Percentiles rank a stretch among this genome's conserved stretches.
Conservation (phyloP, 2,888 invertebrate genomes). For the Rhagium mordax region DNA sequence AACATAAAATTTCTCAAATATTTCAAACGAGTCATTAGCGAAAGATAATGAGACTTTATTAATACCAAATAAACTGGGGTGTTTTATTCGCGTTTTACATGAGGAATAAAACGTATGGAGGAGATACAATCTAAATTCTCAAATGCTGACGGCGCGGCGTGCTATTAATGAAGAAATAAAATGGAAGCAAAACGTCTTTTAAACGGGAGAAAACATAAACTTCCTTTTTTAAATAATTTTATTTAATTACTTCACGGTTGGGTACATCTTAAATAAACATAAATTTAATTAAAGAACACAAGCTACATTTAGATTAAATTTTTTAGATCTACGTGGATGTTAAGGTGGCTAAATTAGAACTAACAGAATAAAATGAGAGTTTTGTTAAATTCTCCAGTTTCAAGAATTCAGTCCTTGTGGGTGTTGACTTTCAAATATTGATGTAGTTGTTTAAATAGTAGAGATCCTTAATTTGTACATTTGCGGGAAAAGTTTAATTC, state of each 20-base stretch:
- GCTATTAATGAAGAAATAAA: slow-evolving; percentile 1
- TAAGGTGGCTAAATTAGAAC: neutral
- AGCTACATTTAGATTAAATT: neutral
- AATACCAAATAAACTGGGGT: neutral
- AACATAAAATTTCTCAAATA: neutral
- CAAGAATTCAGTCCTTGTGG: neutral
- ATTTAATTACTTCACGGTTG: slow-evolving; percentile 1
- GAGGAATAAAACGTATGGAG: neutral
- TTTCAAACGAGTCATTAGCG: neutral
- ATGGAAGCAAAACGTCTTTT: neutral
- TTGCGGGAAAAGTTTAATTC: too few relatives aligned
- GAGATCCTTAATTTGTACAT: too few relatives aligned
- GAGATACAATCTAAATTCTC: neutral
- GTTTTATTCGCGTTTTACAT: neutral
- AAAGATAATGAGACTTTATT: slow-evolving; percentile 5
- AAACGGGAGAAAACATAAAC: neutral
- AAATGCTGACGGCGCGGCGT: neutral
- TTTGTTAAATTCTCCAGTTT: neutral
- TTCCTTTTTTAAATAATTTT: slow-evolving; percentile 5
- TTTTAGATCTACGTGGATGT: neutral
- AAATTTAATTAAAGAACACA: neutral
- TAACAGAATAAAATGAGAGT: neutral
- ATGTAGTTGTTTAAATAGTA: too few relatives aligned
- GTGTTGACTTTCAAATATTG: too few relatives aligned
- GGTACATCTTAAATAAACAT: neutral